Conservation (phyloP, 2,888 invertebrate species). For the Chalcosyrphus nemorum region DNA sequence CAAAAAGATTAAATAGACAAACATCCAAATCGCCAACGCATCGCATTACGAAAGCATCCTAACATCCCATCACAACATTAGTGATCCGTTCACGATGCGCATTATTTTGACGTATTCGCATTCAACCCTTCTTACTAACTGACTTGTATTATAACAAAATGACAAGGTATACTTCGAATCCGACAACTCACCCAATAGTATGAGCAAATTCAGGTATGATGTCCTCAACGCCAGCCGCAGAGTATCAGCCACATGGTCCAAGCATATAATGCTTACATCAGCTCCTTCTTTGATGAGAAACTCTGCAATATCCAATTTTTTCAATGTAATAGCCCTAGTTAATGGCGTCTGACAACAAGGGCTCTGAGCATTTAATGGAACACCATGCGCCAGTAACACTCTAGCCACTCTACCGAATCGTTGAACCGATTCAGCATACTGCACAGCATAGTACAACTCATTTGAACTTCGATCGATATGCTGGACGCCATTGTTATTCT, state of each 20-base stretch:
- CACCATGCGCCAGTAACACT: constrained; percentile 82
- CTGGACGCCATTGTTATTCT: constrained; percentile 83
- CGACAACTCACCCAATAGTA: constrained; percentile 77
- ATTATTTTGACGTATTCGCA: no score
- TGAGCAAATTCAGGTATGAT: constrained; percentile 76
- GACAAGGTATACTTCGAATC: no score
- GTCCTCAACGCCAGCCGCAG: constrained; percentile 75
- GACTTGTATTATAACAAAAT: no score
- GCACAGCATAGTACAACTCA: constrained; percentile 78
- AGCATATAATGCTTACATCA: constrained; percentile 77
- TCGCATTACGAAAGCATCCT: no score
- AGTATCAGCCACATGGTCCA: constrained; percentile 77
- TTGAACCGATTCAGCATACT: constrained; percentile 76
- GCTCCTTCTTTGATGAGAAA: constrained; percentile 80
- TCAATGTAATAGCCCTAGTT: constrained; percentile 83
- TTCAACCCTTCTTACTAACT: no score
- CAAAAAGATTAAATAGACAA: no score
- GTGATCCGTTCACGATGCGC: no score
- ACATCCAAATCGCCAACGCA: no score
- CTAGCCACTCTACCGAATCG: constrained; percentile 77
- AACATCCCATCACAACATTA: no score
- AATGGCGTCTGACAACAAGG: constrained; percentile 87
- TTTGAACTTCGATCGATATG: constrained; percentile 83
- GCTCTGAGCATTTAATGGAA: constrained; percentile 83
- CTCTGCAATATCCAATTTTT: constrained; percentile 79